Percentiles rank a stretch among this genome's conserved stretches.
These are phyloP conservation scores for Egretta garzetta DNA, from an alignment of 2,113 vertebrate species.

Conservation along the genomic window DNA sequence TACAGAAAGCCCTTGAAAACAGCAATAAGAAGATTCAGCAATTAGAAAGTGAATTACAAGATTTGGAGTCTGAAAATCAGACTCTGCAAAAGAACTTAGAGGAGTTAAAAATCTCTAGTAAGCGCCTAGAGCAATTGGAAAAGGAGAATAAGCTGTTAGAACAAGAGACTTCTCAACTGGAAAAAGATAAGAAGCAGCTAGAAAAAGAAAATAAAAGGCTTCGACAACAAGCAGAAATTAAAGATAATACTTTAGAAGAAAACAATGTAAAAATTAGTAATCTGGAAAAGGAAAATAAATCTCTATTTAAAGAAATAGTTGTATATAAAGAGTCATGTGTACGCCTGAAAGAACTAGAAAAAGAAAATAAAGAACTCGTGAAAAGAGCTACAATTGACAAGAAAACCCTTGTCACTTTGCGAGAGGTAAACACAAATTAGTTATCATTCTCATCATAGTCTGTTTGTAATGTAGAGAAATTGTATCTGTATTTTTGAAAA, in stretches of 20 bases:
- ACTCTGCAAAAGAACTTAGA: conserved; percentile 90
- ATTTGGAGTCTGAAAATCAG: conserved; percentile 94
- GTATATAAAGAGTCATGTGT: conserved; percentile 89
- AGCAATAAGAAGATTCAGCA: conserved; percentile 97
- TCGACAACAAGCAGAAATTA: conserved; percentile 94
- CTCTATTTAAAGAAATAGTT: conserved; percentile 89
- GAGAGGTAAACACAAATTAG: conserved; percentile 83
- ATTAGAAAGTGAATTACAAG: conserved; percentile 91
- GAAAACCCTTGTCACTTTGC: conserved; percentile 90
- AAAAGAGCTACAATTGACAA: conserved; percentile 94
- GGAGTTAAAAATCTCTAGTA: conserved; percentile 97
- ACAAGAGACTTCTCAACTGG: conserved; percentile 91
- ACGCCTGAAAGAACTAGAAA: conserved; percentile 91
- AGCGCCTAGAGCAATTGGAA: conserved; percentile 93
- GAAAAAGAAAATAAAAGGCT: conserved; percentile 98
- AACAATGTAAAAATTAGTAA: conserved; percentile 85
- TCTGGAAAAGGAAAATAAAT: conserved; percentile 94
- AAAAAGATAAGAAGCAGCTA: conserved; percentile 96
- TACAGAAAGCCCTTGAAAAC: conserved; percentile 95
- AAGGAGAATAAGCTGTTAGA: conserved; percentile 92
- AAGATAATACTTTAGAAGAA: conserved; percentile 92
- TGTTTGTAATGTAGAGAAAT: background rate
- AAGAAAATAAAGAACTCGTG: conserved; percentile 93
- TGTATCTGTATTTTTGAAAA: background rate
- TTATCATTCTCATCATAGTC: background rate